Evolutionary conservation across 2,113 vertebrate genomes (phyloP).

Genomic region (Spheniscus mendiculus): DNA sequence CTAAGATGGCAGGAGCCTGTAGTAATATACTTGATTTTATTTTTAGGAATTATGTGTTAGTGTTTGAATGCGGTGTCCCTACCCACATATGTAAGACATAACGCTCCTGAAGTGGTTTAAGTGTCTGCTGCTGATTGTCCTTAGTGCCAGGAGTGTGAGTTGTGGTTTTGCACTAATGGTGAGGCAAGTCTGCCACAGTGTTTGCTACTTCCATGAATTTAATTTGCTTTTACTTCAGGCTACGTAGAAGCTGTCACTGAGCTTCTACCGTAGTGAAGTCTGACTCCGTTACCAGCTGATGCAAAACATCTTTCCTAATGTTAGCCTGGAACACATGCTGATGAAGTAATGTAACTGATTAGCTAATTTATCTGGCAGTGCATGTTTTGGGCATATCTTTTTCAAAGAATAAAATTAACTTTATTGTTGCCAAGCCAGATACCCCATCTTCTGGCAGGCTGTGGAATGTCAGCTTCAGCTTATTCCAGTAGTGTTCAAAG

Average conservation of each 20-base stretch:
- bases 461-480: not conserved
- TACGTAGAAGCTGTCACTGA: not conserved
- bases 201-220: not conserved
- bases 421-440: not conserved
- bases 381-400: not conserved
- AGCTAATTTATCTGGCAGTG: not conserved
- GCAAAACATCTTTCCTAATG: not conserved
- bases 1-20: not conserved
- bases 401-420: not conserved
- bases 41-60: not conserved
- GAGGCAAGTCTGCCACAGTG: not conserved
- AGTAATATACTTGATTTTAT: not conserved
- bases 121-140: not conserved
- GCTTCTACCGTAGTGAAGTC: not conserved
- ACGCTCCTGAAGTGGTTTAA: not conserved
- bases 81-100: not conserved
- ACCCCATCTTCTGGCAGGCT: slow-evolving; percentile 14
- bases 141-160: not conserved
- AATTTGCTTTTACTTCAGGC: not conserved
- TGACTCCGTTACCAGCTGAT: not conserved
- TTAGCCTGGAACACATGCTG: not conserved
- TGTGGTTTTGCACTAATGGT: not conserved
- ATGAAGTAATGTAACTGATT: not conserved
- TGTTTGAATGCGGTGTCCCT: not conserved
- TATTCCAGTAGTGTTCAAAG: not conserved